Evolutionary conservation across 2,888 invertebrate genomes (phyloP), one percentile per base, ranked within the genome.

Genomic region (Norana najaformis): DNA sequence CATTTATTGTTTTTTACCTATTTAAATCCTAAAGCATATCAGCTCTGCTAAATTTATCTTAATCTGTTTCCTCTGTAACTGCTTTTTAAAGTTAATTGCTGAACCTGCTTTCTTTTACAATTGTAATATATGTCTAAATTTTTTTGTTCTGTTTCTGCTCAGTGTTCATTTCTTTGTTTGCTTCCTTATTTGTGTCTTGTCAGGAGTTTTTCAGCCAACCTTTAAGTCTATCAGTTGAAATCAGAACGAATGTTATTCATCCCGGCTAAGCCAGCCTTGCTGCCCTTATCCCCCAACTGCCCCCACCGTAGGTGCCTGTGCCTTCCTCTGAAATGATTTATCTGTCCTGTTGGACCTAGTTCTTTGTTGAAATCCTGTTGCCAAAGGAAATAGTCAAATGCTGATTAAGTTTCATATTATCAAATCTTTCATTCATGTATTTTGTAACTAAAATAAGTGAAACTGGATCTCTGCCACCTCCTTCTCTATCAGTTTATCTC

Each of bases 221-320:
- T 69, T 69, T 69, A 69, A 69, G 30, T 69, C 69, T 69, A 69
- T 69, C 69, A n/a, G 69, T 69, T 69, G 69, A 69, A 69, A 69
- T 69, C 69, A n/a, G 69, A 69, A 69, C 69, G n/a, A 69, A 69
- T 69, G 69, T 69, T 69, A 69, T 69, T 69, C 69, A 69, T 69
- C 69, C 69, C 30, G 69, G 69, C 69, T 69, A 69, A 69, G 69
- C 69, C 69, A 69, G 69, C 69, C 69, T n/a, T 69, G 69, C 69
- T 69, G 69, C 69, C n/a, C 13, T 69, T 0, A 30, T 69, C 30
- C 69, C 69, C 16, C n/a, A 4, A 30, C 16, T 69, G 8, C 69
- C 30, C 69, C 69, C 69, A 69, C 69, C 13, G 69, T 69, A 69
- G 69, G 30, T 69, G 69, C 69, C 69, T 0, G 69, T 69, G 69